Evolutionary conservation across 2,888 invertebrate genomes (phyloP).

Genomic region (Uloborus plumipes): DNA sequence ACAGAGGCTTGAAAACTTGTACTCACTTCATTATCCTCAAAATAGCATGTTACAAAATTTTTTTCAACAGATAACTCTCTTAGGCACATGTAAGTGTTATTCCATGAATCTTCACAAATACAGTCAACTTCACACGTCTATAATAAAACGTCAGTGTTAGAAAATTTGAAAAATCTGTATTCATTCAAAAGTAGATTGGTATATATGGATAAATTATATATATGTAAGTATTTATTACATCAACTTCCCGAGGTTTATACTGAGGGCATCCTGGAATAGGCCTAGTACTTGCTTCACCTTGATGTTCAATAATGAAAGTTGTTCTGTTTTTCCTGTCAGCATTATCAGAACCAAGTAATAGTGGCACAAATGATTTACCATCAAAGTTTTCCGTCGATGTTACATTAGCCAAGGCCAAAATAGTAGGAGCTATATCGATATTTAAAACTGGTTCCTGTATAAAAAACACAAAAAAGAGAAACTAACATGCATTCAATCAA

Average conservation of each 20-base stretch:
- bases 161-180: not conserved
- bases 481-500: not conserved
- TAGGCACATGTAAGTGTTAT: slow-evolving; percentile 88
- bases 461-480: slow-evolving; percentile 65
- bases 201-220: slow-evolving; percentile 12
- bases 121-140: slow-evolving; percentile 80
- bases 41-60: slow-evolving; percentile 78
- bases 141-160: slow-evolving; percentile 50
- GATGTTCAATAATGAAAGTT: slow-evolving; percentile 83
- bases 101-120: slow-evolving; percentile 86
- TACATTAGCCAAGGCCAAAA: slow-evolving; percentile 79
- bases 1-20: not conserved
- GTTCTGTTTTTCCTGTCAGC: slow-evolving; percentile 71
- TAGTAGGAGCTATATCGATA: slow-evolving; percentile 88
- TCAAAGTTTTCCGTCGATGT: slow-evolving; percentile 76
- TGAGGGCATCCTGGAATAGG: slow-evolving; percentile 78
- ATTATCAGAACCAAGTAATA: slow-evolving; percentile 67
- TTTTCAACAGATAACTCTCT: slow-evolving; percentile 76
- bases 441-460: slow-evolving; percentile 78
- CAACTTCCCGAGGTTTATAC: slow-evolving; percentile 39
- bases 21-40: slow-evolving; percentile 75
- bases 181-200: not conserved
- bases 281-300: slow-evolving; percentile 80
- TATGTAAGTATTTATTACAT: slow-evolving; percentile 26
- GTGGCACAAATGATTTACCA: slow-evolving; percentile 75